A percentile compares a stretch with the other conserved stretches of the same genome.
Conservation (phyloP, 2,113 vertebrate genomes). For the Hemiprocne comata region DNA sequence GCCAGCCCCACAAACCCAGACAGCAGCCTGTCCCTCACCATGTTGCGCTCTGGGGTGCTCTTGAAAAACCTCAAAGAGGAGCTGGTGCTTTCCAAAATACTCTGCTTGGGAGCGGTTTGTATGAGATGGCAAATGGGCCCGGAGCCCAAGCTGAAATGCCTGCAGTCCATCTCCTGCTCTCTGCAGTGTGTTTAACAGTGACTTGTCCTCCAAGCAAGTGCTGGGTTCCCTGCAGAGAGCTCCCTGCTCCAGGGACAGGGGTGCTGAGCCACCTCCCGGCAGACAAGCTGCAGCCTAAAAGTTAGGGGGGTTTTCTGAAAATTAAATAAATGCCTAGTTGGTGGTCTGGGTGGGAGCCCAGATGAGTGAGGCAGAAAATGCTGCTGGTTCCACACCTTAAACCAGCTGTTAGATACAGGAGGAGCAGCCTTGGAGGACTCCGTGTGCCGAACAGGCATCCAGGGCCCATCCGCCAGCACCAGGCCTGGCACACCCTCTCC, state of each 20-base stretch:
- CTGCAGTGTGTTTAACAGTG: neutral
- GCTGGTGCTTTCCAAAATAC: neutral
- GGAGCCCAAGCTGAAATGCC: neutral
- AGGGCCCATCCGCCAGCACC: neutral
- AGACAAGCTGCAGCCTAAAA: neutral
- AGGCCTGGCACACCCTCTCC: neutral
- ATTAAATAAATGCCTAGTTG: neutral
- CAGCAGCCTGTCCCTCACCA: neutral
- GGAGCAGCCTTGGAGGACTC: neutral
- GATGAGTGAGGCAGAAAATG: neutral
- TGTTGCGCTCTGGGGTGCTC: neutral
- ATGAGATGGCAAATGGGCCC: neutral
- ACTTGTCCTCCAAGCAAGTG: neutral
- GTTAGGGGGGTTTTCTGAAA: neutral
- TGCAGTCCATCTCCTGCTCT: neutral
- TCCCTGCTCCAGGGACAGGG: neutral
- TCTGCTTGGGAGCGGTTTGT: neutral
- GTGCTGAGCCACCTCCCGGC: neutral
- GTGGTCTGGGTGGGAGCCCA: neutral
- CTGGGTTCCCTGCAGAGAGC: neutral
- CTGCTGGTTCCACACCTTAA: neutral
- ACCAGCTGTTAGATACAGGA: neutral
- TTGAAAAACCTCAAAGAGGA: neutral
- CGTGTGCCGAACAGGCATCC: fast-evolving
- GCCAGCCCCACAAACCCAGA: neutral